Conservation (phyloP, 2,888 invertebrate species). For the Machimus rusticus region DNA sequence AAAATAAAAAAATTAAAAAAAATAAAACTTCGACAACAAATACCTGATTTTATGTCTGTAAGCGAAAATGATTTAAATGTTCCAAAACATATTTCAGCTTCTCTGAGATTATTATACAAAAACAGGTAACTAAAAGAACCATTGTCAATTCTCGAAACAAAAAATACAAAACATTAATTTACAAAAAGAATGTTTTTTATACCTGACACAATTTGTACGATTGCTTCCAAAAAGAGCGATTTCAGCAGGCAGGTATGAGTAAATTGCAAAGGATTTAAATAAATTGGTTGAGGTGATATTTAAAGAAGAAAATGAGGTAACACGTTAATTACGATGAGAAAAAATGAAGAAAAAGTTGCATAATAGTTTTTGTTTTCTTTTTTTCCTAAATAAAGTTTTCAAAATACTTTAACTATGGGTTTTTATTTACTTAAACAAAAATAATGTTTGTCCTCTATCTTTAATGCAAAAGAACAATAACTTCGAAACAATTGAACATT, state of each 20-base stretch:
- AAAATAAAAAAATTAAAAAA: not conserved
- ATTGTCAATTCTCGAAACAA: constrained; percentile 6
- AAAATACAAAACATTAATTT: constrained; percentile 14
- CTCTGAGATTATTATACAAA: not conserved
- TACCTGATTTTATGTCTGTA: constrained; percentile 29
- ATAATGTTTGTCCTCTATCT: not conserved
- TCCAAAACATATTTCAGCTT: not conserved
- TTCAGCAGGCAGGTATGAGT: constrained; percentile 10
- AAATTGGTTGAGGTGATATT: constrained; percentile 43
- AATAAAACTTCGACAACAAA: constrained; percentile 1
- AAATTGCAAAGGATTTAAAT: constrained; percentile 10
- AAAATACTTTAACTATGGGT: constrained; percentile 34
- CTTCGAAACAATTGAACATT: not conserved
- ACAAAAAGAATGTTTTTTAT: not conserved
- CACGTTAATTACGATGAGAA: constrained; percentile 19
- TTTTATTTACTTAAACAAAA: constrained; percentile 10
- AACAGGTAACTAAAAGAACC: not conserved
- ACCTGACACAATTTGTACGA: not conserved
- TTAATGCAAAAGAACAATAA: not conserved
- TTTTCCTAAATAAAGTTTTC: constrained; percentile 41
- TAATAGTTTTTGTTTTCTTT: constrained; percentile 36
- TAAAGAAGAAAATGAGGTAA: constrained; percentile 31
- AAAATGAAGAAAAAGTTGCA: constrained; percentile 19
- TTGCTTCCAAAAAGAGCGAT: constrained; percentile 9
- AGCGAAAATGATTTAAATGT: constrained; percentile 1